Evolutionary conservation across 1,140 invertebrate species (phyloP).

Genomic region (Diabrotica virgifera): DNA sequence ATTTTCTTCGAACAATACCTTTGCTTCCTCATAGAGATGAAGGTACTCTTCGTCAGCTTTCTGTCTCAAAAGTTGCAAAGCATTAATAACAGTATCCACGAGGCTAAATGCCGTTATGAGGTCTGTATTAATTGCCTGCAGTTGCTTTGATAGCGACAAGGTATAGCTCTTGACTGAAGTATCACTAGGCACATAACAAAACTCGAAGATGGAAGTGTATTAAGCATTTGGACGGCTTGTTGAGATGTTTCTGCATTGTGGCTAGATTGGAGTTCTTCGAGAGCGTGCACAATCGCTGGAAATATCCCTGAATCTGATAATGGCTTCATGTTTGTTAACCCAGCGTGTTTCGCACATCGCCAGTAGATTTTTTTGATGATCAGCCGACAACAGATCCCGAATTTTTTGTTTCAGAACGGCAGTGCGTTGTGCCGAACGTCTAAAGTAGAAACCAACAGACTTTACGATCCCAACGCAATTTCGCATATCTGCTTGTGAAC

Average conservation of each 20-base stretch:
- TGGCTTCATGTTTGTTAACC: constrained; percentile 22
- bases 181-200: constrained; percentile 22
- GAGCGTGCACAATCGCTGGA: constrained; percentile 20
- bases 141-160: constrained; percentile 24
- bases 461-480: constrained; percentile 1
- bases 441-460: not conserved
- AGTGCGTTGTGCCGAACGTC: not conserved
- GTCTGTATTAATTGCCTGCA: constrained; percentile 24
- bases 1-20: constrained; percentile 24
- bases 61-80: constrained; percentile 20
- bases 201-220: constrained; percentile 15
- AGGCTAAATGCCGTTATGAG: constrained; percentile 20
- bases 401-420: not conserved
- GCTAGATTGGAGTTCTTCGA: constrained; percentile 23
- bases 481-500: constrained; percentile 1
- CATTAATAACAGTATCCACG: constrained; percentile 21
- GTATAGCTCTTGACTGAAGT: constrained; percentile 22
- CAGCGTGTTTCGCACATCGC: constrained; percentile 21
- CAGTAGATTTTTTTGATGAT: constrained; percentile 10
- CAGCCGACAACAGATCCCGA: not conserved
- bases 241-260: constrained; percentile 19
- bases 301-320: constrained; percentile 20
- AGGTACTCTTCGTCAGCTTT: constrained; percentile 17
- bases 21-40: constrained; percentile 24
- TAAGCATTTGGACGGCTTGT: constrained; percentile 23